Base-by-base conservation (phyloP, 2,797 vertebrate genomes). In the Novumbra hubbsi region DNA sequence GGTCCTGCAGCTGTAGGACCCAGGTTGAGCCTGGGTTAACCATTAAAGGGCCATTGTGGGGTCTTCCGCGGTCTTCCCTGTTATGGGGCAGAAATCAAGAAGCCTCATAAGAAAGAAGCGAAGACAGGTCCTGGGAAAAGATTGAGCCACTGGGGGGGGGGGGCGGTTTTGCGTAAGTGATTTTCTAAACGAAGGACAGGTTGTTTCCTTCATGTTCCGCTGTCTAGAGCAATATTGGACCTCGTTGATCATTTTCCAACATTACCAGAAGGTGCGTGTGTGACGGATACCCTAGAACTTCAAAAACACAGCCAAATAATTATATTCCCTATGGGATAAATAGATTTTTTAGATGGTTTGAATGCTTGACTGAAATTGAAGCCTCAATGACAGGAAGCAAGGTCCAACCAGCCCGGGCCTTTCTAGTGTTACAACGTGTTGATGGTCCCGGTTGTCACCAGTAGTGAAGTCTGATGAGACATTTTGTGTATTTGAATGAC, bases 1-100 rank as follows among this genome's bases (percentile, higher is more conserved):
- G 78, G 65, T 90, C 77, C 83, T 89, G 78, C 93, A 93, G 91
- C 88, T 91, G 91, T 21, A 34, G n/a, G 24, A 34, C 52, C 4
- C 67, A 71, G 70, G 68, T 69, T 48, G 7, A 69, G 80, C 78
- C 91, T 92, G 91, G 79, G 76, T 91, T 91, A 91, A 78, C 80
- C 86, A 89, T 92, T 86, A 87, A 73, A 84, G 78, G 60, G 84
- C 75, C 76, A 74, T 21, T 78, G 82, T 85, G 80, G 79, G 82
- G 85, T 88, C 81, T 70, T 64, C 4, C 7, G 45, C 6, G 48
- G 17, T 73, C 71, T 65, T 73, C 71, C 50, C 71, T 3, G 28
- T 21, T 11, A 27, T 60, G 52, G 41, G 19, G 11, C 76, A 79
- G 70, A 73, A 64, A 78, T 63, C n/a, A 73, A 69, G 70, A 45